These are phyloP conservation scores for Polypedilum pembai DNA, from an alignment of 1,140 invertebrate genomes.

Conservation along the genomic window DNA sequence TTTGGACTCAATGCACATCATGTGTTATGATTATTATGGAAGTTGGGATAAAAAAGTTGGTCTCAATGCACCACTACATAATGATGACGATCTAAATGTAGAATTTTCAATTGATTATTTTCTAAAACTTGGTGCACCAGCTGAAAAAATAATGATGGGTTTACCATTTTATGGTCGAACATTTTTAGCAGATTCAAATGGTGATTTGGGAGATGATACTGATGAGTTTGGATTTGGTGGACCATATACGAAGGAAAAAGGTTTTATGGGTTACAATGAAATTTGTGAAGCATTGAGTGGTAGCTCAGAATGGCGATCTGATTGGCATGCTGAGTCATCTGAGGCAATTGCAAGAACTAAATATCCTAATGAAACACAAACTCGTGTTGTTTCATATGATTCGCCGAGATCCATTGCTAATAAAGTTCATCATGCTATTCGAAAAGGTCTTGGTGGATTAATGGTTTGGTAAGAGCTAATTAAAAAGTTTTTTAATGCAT, in stretches of 20 bases:
- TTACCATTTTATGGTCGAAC: conserved; percentile 76
- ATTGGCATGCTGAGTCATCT: conserved; percentile 51
- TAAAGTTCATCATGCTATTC: conserved; percentile 56
- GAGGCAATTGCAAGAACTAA: conserved; percentile 50
- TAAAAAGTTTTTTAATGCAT: too few species aligned
- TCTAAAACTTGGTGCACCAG: conserved; percentile 58
- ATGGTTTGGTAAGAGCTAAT: conserved; percentile 64
- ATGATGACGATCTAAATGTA: conserved; percentile 53
- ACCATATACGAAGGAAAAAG: conserved; percentile 68
- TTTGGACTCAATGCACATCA: conserved; percentile 77
- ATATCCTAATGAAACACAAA: conserved; percentile 36
- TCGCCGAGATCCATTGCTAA: conserved; percentile 50
- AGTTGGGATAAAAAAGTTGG: conserved; percentile 69
- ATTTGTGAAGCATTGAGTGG: conserved; percentile 46
- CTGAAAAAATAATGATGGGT: conserved; percentile 71
- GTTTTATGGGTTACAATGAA: conserved; percentile 84
- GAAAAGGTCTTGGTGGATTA: conserved; percentile 58
- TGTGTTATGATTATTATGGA: conserved; percentile 87
- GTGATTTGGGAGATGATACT: conserved; percentile 45
- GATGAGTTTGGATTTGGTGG: conserved; percentile 58
- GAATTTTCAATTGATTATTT: conserved; percentile 71
- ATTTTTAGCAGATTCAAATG: conserved; percentile 50
- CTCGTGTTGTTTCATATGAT: conserved; percentile 53
- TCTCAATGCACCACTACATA: conserved; percentile 60
- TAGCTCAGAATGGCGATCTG: conserved; percentile 45